phyloP scores from a whole-genome alignment of 2,797 vertebrate species.

The Strix occidentalis region DNA sequence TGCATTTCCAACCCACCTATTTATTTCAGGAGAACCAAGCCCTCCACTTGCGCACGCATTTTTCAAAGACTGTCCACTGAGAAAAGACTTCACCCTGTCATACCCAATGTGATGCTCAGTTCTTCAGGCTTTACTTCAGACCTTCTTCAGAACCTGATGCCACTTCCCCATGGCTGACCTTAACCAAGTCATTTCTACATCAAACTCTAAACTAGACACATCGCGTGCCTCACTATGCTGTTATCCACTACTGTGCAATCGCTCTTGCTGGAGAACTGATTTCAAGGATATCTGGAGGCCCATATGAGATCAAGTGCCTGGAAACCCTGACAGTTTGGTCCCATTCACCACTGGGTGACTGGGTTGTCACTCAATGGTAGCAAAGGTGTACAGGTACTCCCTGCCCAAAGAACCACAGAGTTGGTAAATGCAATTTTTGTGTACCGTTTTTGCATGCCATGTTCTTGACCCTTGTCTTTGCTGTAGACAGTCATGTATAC shows the following conservation, averaged over 20 bases:
- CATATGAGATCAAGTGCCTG: rapidly evolving
- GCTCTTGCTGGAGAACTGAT: not conserved
- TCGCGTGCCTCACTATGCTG: not conserved
- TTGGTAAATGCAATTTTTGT: not conserved
- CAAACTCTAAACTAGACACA: not conserved
- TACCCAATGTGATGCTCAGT: not conserved
- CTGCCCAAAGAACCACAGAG: not conserved
- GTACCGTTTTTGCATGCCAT: not conserved
- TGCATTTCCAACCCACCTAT: not conserved
- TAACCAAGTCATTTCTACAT: not conserved
- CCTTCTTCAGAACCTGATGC: not conserved
- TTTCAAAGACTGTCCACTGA: not conserved
- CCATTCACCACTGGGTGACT: not conserved
- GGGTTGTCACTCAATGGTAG: not conserved
- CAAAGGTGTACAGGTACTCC: not conserved
- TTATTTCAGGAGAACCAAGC: not conserved
- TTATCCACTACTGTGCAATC: not conserved
- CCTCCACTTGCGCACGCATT: not conserved
- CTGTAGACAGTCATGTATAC: not conserved
- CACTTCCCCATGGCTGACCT: not conserved
- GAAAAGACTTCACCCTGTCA: not conserved
- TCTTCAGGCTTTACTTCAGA: not conserved
- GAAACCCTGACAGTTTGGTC: not conserved
- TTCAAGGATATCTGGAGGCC: not conserved
- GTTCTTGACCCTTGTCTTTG: not conserved